Conservation (phyloP, 2,113 vertebrate species). For the Stictonetta naevosa region DNA sequence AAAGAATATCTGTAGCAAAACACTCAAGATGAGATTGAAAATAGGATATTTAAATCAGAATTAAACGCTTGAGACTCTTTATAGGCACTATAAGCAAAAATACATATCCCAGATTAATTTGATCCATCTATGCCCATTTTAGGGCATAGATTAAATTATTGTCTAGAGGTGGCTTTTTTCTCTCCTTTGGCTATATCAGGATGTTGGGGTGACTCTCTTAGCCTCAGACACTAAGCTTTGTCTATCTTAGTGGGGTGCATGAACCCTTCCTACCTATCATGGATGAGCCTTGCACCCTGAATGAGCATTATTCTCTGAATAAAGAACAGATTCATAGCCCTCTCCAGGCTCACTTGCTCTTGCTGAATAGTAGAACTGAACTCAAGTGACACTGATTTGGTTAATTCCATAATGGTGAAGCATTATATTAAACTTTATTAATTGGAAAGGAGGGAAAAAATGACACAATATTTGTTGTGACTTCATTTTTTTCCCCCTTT, state of each 20-base stretch:
- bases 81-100: not conserved
- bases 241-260: not conserved
- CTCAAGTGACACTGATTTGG: not conserved
- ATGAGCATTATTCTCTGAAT: not conserved
- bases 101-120: not conserved
- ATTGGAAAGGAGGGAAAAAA: not conserved
- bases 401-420: not conserved
- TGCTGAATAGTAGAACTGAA: not conserved
- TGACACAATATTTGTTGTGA: not conserved
- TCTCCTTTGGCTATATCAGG: not conserved
- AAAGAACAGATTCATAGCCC: not conserved
- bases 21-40: not conserved
- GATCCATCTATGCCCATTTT: not conserved
- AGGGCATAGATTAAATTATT: not conserved
- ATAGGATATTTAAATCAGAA: not conserved
- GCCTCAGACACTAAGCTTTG: not conserved
- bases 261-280: not conserved
- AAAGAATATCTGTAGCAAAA: not conserved
- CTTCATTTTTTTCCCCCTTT: fast-evolving
- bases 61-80: not conserved
- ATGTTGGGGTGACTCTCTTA: not conserved
- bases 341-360: not conserved
- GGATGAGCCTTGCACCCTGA: not conserved
- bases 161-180: not conserved
- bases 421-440: not conserved